phyloP scores from a whole-genome alignment of 2,888 invertebrate genomes.

The Eupithecia vulgata region DNA sequence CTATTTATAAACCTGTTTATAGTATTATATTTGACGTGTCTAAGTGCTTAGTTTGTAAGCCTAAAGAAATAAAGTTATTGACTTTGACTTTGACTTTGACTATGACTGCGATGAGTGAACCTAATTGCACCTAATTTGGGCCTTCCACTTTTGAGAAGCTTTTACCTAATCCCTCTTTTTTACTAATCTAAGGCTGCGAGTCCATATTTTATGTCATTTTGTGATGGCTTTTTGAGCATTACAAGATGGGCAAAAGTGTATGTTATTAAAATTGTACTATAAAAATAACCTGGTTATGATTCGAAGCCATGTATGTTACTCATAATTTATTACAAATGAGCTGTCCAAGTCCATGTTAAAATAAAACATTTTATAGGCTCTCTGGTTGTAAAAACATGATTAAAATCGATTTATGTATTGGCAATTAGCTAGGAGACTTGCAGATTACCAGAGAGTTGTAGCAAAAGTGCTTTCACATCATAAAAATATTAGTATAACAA shows the following conservation, averaged over 20 bases:
- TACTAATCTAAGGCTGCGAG: not conserved
- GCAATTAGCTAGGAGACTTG: slow-evolving; percentile 19
- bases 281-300: not conserved
- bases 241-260: not conserved
- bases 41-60: too few relatives aligned
- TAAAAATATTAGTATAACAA: not conserved
- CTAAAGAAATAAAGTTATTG: too few relatives aligned
- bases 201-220: not conserved
- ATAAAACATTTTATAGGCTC: slow-evolving; percentile 15
- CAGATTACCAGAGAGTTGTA: not conserved
- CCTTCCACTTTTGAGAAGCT: too few relatives aligned
- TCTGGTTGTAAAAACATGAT: slow-evolving; percentile 19
- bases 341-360: slow-evolving; percentile 18
- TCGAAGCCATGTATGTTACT: slow-evolving; percentile 6
- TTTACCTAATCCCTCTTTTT: too few relatives aligned
- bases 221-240: not conserved
- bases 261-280: not conserved
- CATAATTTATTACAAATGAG: slow-evolving; percentile 18
- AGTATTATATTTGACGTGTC: too few relatives aligned
- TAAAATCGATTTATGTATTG: slow-evolving; percentile 7
- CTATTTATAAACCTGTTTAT: too few relatives aligned
- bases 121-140: too few relatives aligned
- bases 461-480: not conserved
- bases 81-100: too few relatives aligned
- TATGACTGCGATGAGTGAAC: too few relatives aligned